Evolutionary conservation across 2,888 invertebrate species (phyloP), one percentile per base, ranked within the genome.

Genomic region (Melieria picta): DNA sequence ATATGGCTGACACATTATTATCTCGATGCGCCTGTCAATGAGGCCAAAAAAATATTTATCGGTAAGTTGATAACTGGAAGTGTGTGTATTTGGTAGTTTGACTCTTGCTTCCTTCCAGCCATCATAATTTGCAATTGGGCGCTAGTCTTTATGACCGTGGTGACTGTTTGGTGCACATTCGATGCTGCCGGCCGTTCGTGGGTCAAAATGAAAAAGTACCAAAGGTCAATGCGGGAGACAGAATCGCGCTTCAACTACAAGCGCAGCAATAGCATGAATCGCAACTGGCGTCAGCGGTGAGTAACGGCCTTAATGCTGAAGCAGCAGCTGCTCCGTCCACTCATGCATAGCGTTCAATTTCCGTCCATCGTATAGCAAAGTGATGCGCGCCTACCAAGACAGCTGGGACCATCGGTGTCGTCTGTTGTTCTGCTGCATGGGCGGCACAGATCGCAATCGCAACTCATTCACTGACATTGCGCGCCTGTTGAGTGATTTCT

Each of bases 201-300:
- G 95, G 94, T 95, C 45, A 94, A 95, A 87, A 94, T 95, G 93
- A 94, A 94, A 85, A 90, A 93, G 80, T 95, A 93, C 86, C 94
- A 95, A 85, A 90, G 93, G 74, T 94, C 93, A 76, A 91, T 94
- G 91, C 90, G 92, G 77, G 92, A 93, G 82, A 91, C 91, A 42
- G 93, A 93, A 83, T 91, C 92, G n/a, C 90, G 92, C 77, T 91
- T 91, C 80, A 92, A 93, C 82, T 92, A 93, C 83, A 91, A 92
- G 81, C 88, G 93, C 69, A 93, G 93, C 67, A 93, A 93, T 63
- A 94, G 93, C 82, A 89, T 91, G 81, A 92, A 93, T 79, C 89
- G 93, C 78, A 94, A 94, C 86, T 94, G 95, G 94, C 89, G 94
- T 78, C 94, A 95, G 86, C 91, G 94, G 94, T 94, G 80, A 73